Percentiles rank a stretch among this genome's conserved stretches.
Evolutionary conservation across 2,797 vertebrate species (phyloP).

Genomic region (Lycodopsis pacificus): DNA sequence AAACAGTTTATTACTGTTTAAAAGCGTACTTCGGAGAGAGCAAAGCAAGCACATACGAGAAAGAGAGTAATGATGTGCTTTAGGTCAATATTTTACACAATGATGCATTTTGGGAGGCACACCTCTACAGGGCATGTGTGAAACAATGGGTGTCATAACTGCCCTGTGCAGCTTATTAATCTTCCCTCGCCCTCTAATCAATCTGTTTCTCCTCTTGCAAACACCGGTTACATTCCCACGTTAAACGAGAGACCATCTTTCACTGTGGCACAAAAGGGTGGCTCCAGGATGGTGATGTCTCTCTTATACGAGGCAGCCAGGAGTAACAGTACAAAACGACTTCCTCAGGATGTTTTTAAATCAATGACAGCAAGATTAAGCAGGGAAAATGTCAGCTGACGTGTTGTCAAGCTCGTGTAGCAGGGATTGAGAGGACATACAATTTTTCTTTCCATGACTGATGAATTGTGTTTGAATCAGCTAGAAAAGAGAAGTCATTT

Average conservation of each 20-base stretch:
- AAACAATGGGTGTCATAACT: slow-evolving; percentile 96
- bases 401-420: slow-evolving; percentile 29
- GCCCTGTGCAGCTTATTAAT: slow-evolving; percentile 91
- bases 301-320: slow-evolving; percentile 73
- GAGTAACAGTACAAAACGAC: slow-evolving; percentile 73
- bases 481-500: slow-evolving; percentile 11
- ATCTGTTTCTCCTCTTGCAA: slow-evolving; percentile 87
- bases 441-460: slow-evolving; percentile 40
- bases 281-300: slow-evolving; percentile 82
- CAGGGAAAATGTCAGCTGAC: slow-evolving; percentile 48
- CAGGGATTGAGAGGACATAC: slow-evolving; percentile 37
- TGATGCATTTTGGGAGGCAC: slow-evolving; percentile 93
- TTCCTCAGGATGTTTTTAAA: slow-evolving; percentile 79
- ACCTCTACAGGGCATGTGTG: slow-evolving; percentile 87
- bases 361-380: slow-evolving; percentile 72
- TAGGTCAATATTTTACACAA: slow-evolving; percentile 96
- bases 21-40: slow-evolving; percentile 87
- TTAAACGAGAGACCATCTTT: slow-evolving; percentile 85
- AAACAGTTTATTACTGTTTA: slow-evolving; percentile 92
- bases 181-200: slow-evolving; percentile 88
- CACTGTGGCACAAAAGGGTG: slow-evolving; percentile 80
- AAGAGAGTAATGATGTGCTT: slow-evolving; percentile 95
- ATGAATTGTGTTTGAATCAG: slow-evolving; percentile 36
- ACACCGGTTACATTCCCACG: slow-evolving; percentile 80
- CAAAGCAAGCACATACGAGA: slow-evolving; percentile 87